These are phyloP conservation scores for Harpegnathos saltator DNA, from an alignment of 1,140 invertebrate species.

Conservation along the genomic window DNA sequence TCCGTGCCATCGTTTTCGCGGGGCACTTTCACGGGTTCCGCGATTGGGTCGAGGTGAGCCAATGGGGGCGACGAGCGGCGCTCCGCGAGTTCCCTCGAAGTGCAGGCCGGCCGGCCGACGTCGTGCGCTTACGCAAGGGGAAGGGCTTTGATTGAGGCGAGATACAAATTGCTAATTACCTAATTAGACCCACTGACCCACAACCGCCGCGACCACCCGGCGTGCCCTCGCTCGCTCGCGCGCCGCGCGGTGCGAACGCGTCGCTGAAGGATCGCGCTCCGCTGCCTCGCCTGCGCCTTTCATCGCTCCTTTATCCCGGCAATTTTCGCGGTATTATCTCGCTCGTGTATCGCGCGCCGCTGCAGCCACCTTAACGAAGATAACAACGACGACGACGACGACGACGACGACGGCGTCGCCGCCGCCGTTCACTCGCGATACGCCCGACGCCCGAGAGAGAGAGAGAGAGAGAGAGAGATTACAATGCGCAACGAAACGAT, in stretches of 20 bases:
- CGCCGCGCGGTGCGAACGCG: conserved; percentile 29
- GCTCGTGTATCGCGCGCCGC: background rate
- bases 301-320: conserved; percentile 46
- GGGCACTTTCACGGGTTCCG: conserved; percentile 53
- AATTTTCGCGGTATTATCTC: conserved; percentile 63
- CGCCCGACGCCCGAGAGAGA: conserved; percentile 5
- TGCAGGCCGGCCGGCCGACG: background rate
- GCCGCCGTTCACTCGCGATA: conserved; percentile 27
- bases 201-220: conserved; percentile 72
- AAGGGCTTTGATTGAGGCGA: conserved; percentile 70
- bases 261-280: conserved; percentile 15
- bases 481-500: conserved; percentile 16
- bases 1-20: conserved; percentile 4
- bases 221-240: conserved; percentile 19
- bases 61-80: background rate
- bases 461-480: too few species aligned
- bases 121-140: conserved; percentile 60
- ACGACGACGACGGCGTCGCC: background rate
- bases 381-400: background rate
- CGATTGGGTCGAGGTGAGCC: conserved; percentile 25
- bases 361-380: too few species aligned
- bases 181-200: conserved; percentile 81
- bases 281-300: conserved; percentile 58
- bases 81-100: conserved; percentile 2
- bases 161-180: conserved; percentile 81